Conservation (phyloP, 2,113 vertebrate genomes). For the Gymnogyps californianus region DNA sequence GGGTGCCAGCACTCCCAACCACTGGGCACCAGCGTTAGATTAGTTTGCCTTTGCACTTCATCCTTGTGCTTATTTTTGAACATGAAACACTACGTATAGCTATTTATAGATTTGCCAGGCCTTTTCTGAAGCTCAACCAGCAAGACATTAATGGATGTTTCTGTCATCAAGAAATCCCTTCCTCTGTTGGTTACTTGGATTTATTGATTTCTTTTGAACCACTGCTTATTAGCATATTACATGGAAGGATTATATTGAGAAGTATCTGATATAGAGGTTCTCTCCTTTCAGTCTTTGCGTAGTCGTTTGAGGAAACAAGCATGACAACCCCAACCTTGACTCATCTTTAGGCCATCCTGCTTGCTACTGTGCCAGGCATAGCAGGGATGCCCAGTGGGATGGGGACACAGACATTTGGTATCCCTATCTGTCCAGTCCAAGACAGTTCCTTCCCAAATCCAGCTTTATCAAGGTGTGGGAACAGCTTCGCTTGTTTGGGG, state of each 20-base stretch:
- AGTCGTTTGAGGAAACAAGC: not conserved
- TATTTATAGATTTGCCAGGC: not conserved
- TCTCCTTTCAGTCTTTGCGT: not conserved
- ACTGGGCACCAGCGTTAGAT: not conserved
- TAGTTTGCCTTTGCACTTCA: not conserved
- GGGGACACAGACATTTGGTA: not conserved
- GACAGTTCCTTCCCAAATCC: not conserved
- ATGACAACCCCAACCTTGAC: not conserved
- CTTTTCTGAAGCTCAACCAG: not conserved
- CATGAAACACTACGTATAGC: not conserved
- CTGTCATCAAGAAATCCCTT: not conserved
- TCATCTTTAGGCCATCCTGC: not conserved
- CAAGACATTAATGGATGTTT: not conserved
- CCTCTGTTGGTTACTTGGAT: not conserved
- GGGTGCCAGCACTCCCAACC: not conserved
- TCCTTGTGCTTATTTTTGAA: not conserved
- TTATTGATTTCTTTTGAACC: slow-evolving; percentile 1
- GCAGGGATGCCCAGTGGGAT: not conserved
- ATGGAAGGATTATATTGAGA: not conserved
- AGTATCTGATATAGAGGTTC: not conserved
- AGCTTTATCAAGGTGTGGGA: not conserved
- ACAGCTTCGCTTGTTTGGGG: not conserved
- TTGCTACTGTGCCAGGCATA: not conserved
- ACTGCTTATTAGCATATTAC: not conserved
- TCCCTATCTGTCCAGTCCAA: not conserved